Evolutionary conservation across 2,888 invertebrate species (phyloP).

Genomic region (Calliphora vomitoria): DNA sequence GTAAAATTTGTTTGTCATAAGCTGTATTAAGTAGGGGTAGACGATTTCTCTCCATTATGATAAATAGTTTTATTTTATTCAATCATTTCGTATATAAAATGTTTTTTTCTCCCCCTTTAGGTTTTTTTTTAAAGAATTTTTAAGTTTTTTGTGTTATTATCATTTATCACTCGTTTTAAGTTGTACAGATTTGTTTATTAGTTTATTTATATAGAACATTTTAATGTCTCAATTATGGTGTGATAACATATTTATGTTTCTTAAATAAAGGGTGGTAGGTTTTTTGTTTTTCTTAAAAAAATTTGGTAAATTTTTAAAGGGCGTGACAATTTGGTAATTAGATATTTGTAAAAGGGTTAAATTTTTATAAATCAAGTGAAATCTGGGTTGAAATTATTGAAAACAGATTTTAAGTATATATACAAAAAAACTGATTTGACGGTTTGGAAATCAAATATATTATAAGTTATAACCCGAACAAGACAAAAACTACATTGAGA

Average conservation of each 20-base stretch:
- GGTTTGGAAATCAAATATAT: no score
- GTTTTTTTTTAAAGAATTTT: not conserved
- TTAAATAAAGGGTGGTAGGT: not conserved
- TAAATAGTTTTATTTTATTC: constrained; percentile 71
- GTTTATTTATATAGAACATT: constrained; percentile 46
- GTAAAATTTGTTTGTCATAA: constrained; percentile 72
- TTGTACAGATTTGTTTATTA: constrained; percentile 62
- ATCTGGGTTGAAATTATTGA: no score
- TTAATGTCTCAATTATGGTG: constrained; percentile 64
- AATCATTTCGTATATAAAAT: constrained; percentile 13
- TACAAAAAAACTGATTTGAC: no score
- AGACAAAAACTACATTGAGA: no score
- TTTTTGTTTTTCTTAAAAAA: not conserved
- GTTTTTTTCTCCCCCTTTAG: not conserved
- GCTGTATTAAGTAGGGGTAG: constrained; percentile 54
- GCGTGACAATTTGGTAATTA: constrained; percentile 34
- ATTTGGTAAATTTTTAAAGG: not conserved
- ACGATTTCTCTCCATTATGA: constrained; percentile 63
- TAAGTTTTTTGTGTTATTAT: not conserved
- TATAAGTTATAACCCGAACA: no score
- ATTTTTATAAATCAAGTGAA: no score
- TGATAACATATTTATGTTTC: constrained; percentile 23
- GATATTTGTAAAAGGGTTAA: constrained; percentile 16
- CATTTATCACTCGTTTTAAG: constrained; percentile 48
- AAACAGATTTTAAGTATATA: no score